Evolutionary conservation across 2,888 invertebrate species (phyloP).

Genomic region (Autographa pulchrina): DNA sequence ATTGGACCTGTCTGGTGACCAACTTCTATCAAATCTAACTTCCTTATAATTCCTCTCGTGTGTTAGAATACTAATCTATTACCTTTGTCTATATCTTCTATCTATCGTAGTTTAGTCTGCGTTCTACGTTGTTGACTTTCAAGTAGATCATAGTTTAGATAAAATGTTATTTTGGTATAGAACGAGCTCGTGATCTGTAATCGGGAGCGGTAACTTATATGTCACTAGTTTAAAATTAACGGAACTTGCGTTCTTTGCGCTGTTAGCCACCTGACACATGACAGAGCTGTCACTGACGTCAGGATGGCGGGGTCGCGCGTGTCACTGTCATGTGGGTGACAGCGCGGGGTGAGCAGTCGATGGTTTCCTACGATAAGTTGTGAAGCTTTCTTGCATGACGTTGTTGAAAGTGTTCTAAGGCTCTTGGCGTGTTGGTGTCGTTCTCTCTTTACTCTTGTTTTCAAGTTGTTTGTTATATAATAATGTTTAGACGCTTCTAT

Average conservation of each 20-base stretch:
- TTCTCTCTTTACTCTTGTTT: constrained; percentile 79
- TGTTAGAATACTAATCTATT: constrained; percentile 67
- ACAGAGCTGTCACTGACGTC: constrained; percentile 19
- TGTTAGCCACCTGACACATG: constrained; percentile 33
- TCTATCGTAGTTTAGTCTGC: constrained; percentile 78
- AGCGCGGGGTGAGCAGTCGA: constrained; percentile 23
- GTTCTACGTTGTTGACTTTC: constrained; percentile 87
- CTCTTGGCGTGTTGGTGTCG: constrained; percentile 85
- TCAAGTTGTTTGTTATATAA: constrained; percentile 64
- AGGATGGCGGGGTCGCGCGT: neutral
- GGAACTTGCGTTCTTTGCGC: constrained; percentile 41
- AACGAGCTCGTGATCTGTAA: constrained; percentile 65
- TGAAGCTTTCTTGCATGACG: constrained; percentile 70
- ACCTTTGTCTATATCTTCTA: constrained; percentile 76
- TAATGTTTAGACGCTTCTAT: constrained; percentile 71
- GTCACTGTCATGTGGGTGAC: constrained; percentile 12
- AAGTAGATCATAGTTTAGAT: constrained; percentile 80
- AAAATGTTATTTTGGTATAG: constrained; percentile 85
- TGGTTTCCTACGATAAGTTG: constrained; percentile 35
- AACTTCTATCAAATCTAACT: constrained; percentile 61
- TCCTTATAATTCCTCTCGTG: constrained; percentile 61
- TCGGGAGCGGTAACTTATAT: constrained; percentile 71
- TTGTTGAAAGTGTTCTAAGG: constrained; percentile 67
- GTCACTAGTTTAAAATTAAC: constrained; percentile 86
- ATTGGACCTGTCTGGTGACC: constrained; percentile 61